Evolutionary conservation across 2,113 vertebrate genomes (phyloP).

Genomic region (Orthochromis malagaraziensis): DNA sequence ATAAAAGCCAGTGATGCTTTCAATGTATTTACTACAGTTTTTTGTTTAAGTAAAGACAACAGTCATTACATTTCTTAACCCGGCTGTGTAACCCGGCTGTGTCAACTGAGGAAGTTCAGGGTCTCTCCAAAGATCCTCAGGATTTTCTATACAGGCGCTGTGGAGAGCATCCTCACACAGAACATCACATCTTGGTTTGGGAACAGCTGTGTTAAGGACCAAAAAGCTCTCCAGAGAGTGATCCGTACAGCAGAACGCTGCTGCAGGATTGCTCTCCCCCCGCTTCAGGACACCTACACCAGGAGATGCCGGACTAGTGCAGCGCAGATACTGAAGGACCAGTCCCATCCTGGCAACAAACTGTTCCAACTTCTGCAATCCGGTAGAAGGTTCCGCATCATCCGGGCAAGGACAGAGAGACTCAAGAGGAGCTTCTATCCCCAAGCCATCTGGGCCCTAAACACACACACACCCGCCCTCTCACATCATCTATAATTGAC

Average conservation of each 20-base stretch:
- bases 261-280: background rate
- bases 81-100: background rate
- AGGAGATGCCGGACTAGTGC: too few species aligned
- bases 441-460: too few species aligned
- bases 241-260: background rate
- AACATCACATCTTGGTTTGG: background rate
- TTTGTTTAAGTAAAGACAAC: background rate
- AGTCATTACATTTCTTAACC: background rate
- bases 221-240: background rate
- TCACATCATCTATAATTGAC: too few species aligned
- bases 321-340: background rate
- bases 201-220: background rate
- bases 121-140: background rate
- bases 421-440: background rate
- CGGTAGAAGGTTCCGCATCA: rapidly evolving
- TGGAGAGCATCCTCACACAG: background rate
- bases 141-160: background rate
- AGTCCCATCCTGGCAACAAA: background rate
- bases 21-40: background rate
- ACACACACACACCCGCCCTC: too few species aligned
- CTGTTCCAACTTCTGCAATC: background rate
- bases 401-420: background rate
- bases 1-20: background rate
- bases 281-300: background rate
- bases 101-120: background rate